Evolutionary conservation across 2,888 invertebrate species (phyloP), one percentile per base, ranked within the genome.

Genomic region (Drosophila meridiana): DNA sequence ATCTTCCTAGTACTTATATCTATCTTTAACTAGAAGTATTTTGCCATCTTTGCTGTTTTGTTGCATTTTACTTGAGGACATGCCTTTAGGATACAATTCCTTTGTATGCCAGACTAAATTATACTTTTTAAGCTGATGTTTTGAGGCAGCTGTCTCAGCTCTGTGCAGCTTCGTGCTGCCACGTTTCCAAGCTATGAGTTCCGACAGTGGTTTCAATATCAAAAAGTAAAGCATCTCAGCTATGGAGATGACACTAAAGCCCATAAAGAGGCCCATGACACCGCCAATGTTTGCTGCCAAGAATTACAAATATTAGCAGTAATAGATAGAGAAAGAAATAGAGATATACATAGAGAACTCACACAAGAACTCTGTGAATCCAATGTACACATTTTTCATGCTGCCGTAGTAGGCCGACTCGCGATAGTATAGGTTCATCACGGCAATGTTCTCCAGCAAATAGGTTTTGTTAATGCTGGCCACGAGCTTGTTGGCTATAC

Each of bases 311-410:
- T 34, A 34, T 11, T 3, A 11, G 5, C 9, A 11, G n/a, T 11
- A 45, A 45, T 13, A 45, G 0, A 11, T 42, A 14, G 0, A 3
- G 1, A 38, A 13, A 4, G 7, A 47, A 28, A 38, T 20, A 7
- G 47, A 30, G 14, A 9, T n/a, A 40, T 0, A 40, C 2, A 40
- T 1, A 14, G 6, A 14, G 14, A 20, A n/a, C 96, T 95, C 94
- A 97, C 97, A 97, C 53, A 97, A 92, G 92, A 97, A 96, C 93
- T 97, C 97, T 0, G 97, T 96, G 30, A 97, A 95, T 48, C 97
- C 97, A 86, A 96, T 96, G 63, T 97, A 94, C 90, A 96, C 96
- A 69, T 96, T 96, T 92, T 96, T 96, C 13, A 96, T 94, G 76
- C 94, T 95, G 74, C 96, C 95, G 63, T 95, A 94, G 89, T 97